Base-by-base conservation (phyloP, 2,113 vertebrate genomes). In the Connochaetes taurinus region DNA sequence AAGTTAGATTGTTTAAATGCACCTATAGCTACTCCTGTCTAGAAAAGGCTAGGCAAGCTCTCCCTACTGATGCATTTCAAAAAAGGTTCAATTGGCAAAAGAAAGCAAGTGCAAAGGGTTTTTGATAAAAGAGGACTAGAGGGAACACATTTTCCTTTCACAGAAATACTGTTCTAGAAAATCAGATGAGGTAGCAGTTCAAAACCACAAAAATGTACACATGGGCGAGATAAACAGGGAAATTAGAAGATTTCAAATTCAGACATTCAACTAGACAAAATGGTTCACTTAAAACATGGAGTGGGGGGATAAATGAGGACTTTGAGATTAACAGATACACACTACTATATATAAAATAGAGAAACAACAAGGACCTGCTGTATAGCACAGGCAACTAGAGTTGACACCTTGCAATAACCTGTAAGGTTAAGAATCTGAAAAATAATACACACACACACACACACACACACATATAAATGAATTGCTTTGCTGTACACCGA, bases 1-100 rank as follows among this genome's bases (percentile, higher is more conserved):
- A 97, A 96, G 95, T 74, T 95, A 96, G 57, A 98, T 91, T 98
- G 96, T 95, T 98, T 97, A 98, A 98, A 97, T 96, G 95, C 78
- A 98, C 95, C 95, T 97, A 90, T 55, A 98, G 96, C 84, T 96
- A 97, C 90, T 95, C 50, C 82, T 97, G 95, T 95, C 81, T 96
- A 96, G 92, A 87, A 97, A 97, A 95, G 50, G 53, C 96, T 78
- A 97, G 76, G 92, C 76, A 97, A 97, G 90, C 53, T 97, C 40
- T 98, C 90, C 96, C 97, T 91, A 94, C 90, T 98, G 96, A 95
- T 90, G 92, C 94, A 97, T 98, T 98, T 98, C 95, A 94, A 96
- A 98, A 97, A 97, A 95, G 96, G 87, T 97, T 98, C 97, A 98
- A 94, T 83, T 97, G 97, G 90, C 92, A 96, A 96, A 96, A 95